Evolutionary conservation across 2,888 invertebrate species (phyloP).

Genomic region (Ophraella communa): DNA sequence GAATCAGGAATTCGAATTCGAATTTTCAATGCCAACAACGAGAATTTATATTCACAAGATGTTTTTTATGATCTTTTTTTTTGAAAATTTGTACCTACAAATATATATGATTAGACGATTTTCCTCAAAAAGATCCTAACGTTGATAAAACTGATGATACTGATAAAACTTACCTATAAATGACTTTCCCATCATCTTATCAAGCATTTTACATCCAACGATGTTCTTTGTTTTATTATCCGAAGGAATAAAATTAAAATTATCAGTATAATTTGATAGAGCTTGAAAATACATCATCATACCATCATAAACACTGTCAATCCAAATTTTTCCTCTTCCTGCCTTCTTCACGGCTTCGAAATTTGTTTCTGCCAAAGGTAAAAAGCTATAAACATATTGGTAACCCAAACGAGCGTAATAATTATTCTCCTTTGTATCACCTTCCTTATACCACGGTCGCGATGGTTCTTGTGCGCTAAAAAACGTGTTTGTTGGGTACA

Average conservation of each 20-base stretch:
- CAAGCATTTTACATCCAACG: slow-evolving; percentile 84
- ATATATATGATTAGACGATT: no score
- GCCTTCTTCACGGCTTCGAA: slow-evolving; percentile 74
- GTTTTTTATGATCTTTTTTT: no score
- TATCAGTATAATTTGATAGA: slow-evolving; percentile 81
- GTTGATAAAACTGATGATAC: neutral
- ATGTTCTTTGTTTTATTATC: slow-evolving; percentile 58
- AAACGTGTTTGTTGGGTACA: no score
- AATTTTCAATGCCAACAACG: no score
- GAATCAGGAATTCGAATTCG: no score
- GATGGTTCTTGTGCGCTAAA: slow-evolving; percentile 59
- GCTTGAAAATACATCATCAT: slow-evolving; percentile 92
- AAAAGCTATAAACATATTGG: slow-evolving; percentile 86
- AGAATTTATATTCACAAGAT: no score
- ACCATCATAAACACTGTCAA: slow-evolving; percentile 90
- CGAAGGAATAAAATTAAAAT: slow-evolving; percentile 44
- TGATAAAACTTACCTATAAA: slow-evolving; percentile 73
- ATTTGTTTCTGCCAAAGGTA: slow-evolving; percentile 78
- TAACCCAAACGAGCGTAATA: slow-evolving; percentile 84
- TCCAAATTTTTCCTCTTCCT: slow-evolving; percentile 61
- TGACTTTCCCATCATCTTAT: slow-evolving; percentile 85
- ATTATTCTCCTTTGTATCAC: slow-evolving; percentile 82
- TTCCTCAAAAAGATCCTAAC: no score
- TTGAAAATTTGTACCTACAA: no score
- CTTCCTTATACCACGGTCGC: slow-evolving; percentile 85